Evolutionary conservation across 2,888 invertebrate genomes (phyloP).

Genomic region (Malthinus seriepunctatus): DNA sequence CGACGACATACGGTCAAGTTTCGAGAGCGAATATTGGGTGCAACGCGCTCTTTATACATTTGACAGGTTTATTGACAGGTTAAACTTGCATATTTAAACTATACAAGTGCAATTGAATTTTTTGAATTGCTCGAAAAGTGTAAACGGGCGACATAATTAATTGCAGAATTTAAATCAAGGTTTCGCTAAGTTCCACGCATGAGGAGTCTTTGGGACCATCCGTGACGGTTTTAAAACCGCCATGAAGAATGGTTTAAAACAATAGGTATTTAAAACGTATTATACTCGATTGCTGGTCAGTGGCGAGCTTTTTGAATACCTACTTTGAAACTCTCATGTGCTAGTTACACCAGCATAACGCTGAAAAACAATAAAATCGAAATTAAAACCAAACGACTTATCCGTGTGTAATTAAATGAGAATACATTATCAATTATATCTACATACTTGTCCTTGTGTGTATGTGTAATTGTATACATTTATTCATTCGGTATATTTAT

Average conservation of each 20-base stretch:
- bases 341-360: too few species aligned
- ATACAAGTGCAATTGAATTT: constrained; percentile 4
- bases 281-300: too few species aligned
- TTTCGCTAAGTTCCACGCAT: too few species aligned
- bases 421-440: constrained; percentile 14
- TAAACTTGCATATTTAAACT: constrained; percentile 17
- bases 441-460: neutral
- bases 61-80: constrained; percentile 33
- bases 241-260: too few species aligned
- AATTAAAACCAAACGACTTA: neutral
- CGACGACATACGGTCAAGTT: constrained; percentile 53
- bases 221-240: too few species aligned
- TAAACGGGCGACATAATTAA: too few species aligned
- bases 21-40: constrained; percentile 28
- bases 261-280: too few species aligned
- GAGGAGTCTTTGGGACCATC: too few species aligned
- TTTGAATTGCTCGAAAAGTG: neutral
- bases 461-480: constrained; percentile 3
- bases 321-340: too few species aligned
- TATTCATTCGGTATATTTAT: constrained; percentile 14
- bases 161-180: too few species aligned
- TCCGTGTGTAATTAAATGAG: constrained; percentile 4
- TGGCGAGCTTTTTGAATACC: too few species aligned
- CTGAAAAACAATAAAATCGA: neutral
- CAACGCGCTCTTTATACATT: constrained; percentile 10